Evolutionary conservation across 1,140 invertebrate genomes (phyloP), one percentile per base, ranked within the genome.

Genomic region (Vollenhovia emeryi): DNA sequence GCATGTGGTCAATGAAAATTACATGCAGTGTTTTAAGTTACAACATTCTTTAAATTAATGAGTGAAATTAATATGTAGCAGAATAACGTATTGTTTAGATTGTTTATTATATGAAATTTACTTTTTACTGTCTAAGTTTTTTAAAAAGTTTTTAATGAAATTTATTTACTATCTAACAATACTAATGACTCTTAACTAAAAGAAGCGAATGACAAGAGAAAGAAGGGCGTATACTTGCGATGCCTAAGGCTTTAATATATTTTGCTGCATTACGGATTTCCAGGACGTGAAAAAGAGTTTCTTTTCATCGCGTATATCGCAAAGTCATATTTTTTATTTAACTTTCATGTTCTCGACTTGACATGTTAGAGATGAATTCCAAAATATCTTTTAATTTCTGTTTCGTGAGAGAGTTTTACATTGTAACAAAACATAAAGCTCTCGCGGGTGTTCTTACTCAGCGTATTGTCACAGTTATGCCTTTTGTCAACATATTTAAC

Each of bases 281-380:
- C 27, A 5, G 15, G 21, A 43, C 7, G 30, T 45, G 18, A 66
- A 15, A 55, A 86, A 86, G 13, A 71, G 66, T 82, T 50, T 24
- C 24, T 45, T 52, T 74, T 27, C 33, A 59, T 83, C 18, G 57
- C 40, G 45, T 40, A 13, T 66, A 64, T n/a, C 48, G 18, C 18
- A 64, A 66, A 50, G 30, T 86, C 27, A 84, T 50, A 83, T 59
- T 86, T 74, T 27, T 86, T 50, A 84, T 27, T 82, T 74, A 84
- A 13, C 36, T 40, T 82, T 83, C 5, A 45, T 18, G 13, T 68
- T 50, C 9, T 40, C 33, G 7, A 33, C 33, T 21, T 79, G 60
- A 79, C 27, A 59, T 78, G 24, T 84, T 30, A 84, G 57, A 27
- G 50, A 79, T 68, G 40, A 85, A 85, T 68, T 85, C 40, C 13